These are phyloP conservation scores for Acanthisitta chloris DNA, from an alignment of 2,113 vertebrate species.

Conservation along the genomic window DNA sequence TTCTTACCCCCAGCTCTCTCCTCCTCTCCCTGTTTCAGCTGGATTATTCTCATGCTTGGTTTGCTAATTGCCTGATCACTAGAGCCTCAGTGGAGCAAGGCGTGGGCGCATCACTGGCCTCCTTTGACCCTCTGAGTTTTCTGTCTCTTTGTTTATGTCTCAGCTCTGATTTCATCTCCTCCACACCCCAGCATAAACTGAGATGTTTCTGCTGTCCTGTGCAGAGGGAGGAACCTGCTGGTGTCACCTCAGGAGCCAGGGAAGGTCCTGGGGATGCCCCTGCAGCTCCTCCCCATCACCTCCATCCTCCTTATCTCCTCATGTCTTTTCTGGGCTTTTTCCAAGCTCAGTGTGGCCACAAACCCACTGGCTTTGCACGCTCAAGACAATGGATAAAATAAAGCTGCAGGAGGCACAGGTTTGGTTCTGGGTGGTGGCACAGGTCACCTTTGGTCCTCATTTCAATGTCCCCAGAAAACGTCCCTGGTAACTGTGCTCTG, in stretches of 20 bases:
- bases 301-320: background rate
- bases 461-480: no score
- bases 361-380: background rate
- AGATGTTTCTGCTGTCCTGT: background rate
- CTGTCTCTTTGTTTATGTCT: background rate
- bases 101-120: background rate
- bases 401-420: background rate
- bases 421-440: background rate
- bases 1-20: background rate
- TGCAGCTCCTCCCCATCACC: background rate
- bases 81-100: background rate
- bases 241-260: background rate
- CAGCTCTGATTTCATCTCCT: background rate
- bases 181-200: accelerated
- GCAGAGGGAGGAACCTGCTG: background rate
- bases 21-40: background rate
- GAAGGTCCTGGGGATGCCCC: background rate
- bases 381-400: background rate
- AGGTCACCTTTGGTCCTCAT: background rate
- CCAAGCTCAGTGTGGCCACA: background rate
- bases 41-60: background rate
- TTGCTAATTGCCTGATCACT: constrained; percentile 31
- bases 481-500: background rate
- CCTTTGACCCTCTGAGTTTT: background rate
- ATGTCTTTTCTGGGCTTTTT: background rate